Percentiles rank a stretch among this genome's conserved stretches.
Evolutionary conservation across 2,888 invertebrate genomes (phyloP).

Genomic region (Tinea trinotella): DNA sequence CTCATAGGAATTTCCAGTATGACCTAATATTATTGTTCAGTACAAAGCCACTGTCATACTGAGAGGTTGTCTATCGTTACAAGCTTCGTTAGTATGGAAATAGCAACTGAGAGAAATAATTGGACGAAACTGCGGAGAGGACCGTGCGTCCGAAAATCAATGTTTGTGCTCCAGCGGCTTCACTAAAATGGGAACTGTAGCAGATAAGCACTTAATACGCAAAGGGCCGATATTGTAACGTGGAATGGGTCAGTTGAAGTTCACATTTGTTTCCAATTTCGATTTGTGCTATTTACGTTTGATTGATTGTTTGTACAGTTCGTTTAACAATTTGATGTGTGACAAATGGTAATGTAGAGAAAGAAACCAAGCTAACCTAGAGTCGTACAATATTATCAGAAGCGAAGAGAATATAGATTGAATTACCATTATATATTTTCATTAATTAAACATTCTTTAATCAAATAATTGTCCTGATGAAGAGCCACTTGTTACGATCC

Average conservation of each 20-base stretch:
- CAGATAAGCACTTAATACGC: conserved; percentile 12
- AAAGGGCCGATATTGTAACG: conserved; percentile 4
- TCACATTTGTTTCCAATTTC: background rate
- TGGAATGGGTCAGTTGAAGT: background rate
- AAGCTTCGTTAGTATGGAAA: conserved; percentile 18
- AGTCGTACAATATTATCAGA: too few species aligned
- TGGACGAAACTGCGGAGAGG: background rate
- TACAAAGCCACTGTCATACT: conserved; percentile 1
- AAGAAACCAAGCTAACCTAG: too few species aligned
- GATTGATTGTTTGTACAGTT: background rate
- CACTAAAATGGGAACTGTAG: background rate
- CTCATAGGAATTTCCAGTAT: background rate
- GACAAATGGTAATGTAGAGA: too few species aligned
- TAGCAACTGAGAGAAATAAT: conserved; percentile 16
- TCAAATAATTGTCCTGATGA: too few species aligned
- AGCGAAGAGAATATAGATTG: too few species aligned
- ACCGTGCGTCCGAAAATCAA: conserved; percentile 2
- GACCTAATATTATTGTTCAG: background rate
- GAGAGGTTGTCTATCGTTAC: background rate
- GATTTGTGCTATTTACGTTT: background rate
- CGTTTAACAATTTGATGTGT: too few species aligned
- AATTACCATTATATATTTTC: too few species aligned
- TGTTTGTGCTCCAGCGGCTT: conserved; percentile 11
- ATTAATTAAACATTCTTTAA: too few species aligned
- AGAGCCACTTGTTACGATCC: too few species aligned